phyloP scores from a whole-genome alignment of 2,888 invertebrate species.

The Tetheella fluctuosa region DNA sequence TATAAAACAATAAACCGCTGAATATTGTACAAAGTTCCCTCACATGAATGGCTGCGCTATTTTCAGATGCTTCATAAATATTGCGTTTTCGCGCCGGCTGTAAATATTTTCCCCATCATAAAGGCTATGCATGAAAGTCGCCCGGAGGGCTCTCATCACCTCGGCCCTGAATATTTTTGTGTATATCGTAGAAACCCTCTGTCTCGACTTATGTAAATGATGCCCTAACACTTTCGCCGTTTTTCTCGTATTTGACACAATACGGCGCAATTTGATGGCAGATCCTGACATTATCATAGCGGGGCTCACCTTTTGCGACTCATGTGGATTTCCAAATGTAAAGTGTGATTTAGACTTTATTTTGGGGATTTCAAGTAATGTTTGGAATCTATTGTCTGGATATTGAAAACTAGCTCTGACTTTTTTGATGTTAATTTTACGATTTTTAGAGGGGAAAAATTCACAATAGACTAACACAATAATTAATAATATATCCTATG shows the following conservation, averaged over 20 bases:
- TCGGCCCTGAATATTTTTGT: slow-evolving; percentile 80
- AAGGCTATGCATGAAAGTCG: slow-evolving; percentile 72
- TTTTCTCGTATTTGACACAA: slow-evolving; percentile 82
- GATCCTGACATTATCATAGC: slow-evolving; percentile 71
- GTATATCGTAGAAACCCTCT: slow-evolving; percentile 73
- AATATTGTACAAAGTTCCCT: slow-evolving; percentile 44
- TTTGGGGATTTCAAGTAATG: slow-evolving; percentile 52
- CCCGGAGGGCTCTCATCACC: slow-evolving; percentile 78
- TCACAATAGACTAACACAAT: neutral
- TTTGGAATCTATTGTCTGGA: slow-evolving; percentile 23
- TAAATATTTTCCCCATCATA: slow-evolving; percentile 80
- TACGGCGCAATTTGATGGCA: slow-evolving; percentile 78
- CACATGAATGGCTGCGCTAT: slow-evolving; percentile 50
- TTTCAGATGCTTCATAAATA: slow-evolving; percentile 71
- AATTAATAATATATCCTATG: too few species aligned
- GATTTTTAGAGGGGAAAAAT: neutral
- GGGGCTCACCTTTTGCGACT: slow-evolving; percentile 57
- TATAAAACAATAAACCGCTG: slow-evolving; percentile 65
- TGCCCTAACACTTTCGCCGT: slow-evolving; percentile 80
- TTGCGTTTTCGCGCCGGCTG: slow-evolving; percentile 68
- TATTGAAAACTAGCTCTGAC: slow-evolving; percentile 12
- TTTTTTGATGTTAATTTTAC: slow-evolving; percentile 20
- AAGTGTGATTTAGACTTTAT: slow-evolving; percentile 69
- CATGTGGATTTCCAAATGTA: slow-evolving; percentile 61
- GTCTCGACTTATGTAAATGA: slow-evolving; percentile 83